Evolutionary conservation across 35 echinoderm and acorn worm species (phyloP), one percentile per base, ranked within the genome.

Genomic region (Stichopus chloronotus): DNA sequence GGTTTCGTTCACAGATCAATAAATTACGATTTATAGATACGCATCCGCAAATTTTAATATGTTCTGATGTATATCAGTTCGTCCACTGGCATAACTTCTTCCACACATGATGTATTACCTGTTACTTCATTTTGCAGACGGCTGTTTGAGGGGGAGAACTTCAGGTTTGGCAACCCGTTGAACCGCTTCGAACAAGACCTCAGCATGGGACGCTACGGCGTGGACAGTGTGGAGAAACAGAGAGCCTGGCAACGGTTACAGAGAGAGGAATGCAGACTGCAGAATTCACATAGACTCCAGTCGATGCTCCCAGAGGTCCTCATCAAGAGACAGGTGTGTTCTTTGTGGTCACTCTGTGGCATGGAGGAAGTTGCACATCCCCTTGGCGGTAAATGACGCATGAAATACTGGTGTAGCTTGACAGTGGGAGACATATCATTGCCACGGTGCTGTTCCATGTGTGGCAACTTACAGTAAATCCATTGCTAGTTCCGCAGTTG

Each of bases 271-370:
- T 89, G 87, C 14, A 21, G 55, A 9, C 57, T 63, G 52, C 87
- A 89, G 30, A 71, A 89, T 30, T 89, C 87, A 20, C 87, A 71
- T n/a, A 58, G 87, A 8, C 61, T 89, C 9, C 87, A 89, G 57
- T 71, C 87, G n/a, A 89, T 89, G 87, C 8, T 89, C 25, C 87
- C 87, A 72, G 87, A 89, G 65, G 87, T 89, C 87, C 60, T 89
- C 23, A 89, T 89, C 9, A 89, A 89, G 59, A 24, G 87, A 89
- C 87, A 89, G 87, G 87, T 89, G 71, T 21, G 43, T 43, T 83
- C 3, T 43, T 43, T 43, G 30, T 43, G 30, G 30, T 3, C 30
- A 1, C 30, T 43, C 3, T 43, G 30, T 43, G 30, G 30, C 30
- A 43, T 43, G 30, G 30, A 43, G 30, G 30, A 43, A 43, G 30